Percentiles rank a stretch among this genome's conserved stretches.
These are phyloP conservation scores for Apostichopus parvimensis DNA, from an alignment of 35 echinoderm and acorn worm species.

Conservation along the genomic window DNA sequence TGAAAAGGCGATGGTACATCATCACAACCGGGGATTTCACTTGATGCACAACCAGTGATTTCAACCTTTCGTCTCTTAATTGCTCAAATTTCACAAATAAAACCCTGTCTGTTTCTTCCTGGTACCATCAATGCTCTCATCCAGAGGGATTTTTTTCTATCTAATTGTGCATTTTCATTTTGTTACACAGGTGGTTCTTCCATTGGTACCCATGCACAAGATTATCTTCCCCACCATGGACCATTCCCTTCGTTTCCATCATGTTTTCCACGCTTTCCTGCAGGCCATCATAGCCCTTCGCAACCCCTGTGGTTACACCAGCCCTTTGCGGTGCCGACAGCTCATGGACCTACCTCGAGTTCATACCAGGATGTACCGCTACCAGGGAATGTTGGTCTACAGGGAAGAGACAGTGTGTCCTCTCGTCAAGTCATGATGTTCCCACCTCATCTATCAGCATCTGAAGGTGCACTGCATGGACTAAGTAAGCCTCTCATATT, in stretches of 20 bases:
- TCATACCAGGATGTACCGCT: slow-evolving; percentile 49
- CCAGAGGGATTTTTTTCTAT: too few species aligned
- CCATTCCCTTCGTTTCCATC: slow-evolving; percentile 55
- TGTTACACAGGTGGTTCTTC: slow-evolving; percentile 28
- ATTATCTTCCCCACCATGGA: slow-evolving; percentile 53
- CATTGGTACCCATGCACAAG: slow-evolving; percentile 22
- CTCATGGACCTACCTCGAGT: slow-evolving; percentile 45
- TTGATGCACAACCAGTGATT: too few species aligned
- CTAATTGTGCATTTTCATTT: background rate
- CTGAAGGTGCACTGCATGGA: slow-evolving; percentile 47
- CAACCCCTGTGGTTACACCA: slow-evolving; percentile 65
- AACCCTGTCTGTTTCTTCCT: too few species aligned
- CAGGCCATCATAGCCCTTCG: slow-evolving; percentile 55
- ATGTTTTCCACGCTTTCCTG: slow-evolving; percentile 46
- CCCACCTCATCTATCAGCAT: slow-evolving; percentile 33
- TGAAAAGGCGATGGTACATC: too few species aligned
- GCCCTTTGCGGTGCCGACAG: slow-evolving; percentile 43
- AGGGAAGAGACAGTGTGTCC: background rate
- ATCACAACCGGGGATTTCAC: too few species aligned
- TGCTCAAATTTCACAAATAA: too few species aligned
- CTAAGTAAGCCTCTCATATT: slow-evolving; percentile 6
- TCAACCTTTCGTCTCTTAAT: too few species aligned
- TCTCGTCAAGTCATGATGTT: slow-evolving; percentile 21
- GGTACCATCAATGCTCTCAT: too few species aligned
- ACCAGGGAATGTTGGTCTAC: slow-evolving; percentile 21